phyloP scores from a whole-genome alignment of 2,888 invertebrate species.

The Helicoverpa assulta region DNA sequence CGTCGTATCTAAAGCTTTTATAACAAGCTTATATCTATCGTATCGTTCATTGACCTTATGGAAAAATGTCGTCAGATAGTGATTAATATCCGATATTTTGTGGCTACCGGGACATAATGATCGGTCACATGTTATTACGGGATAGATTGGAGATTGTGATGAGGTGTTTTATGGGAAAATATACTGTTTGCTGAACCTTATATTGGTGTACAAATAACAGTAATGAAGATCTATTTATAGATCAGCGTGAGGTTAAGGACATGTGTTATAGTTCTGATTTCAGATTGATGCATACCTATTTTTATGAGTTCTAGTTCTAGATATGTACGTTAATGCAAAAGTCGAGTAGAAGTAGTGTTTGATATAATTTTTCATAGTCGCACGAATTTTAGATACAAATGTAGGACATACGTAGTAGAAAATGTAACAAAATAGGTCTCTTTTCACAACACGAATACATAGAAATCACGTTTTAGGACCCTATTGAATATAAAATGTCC shows the following conservation, averaged over 20 bases:
- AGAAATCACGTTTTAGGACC: neutral
- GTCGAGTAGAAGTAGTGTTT: too few relatives aligned
- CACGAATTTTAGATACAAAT: neutral
- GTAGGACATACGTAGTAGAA: too few relatives aligned
- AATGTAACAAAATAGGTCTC: too few relatives aligned
- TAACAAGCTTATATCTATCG: neutral
- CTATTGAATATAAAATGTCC: neutral
- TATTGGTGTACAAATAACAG: neutral
- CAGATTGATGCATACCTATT: too few relatives aligned
- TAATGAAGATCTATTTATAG: neutral
- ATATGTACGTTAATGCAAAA: too few relatives aligned
- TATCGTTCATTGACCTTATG: neutral
- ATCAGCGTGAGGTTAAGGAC: too few relatives aligned
- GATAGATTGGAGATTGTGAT: slow-evolving; percentile 13
- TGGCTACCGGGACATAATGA: slow-evolving; percentile 2
- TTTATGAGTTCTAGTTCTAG: too few relatives aligned
- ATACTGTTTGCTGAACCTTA: neutral
- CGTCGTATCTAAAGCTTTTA: neutral
- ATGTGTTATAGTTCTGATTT: too few relatives aligned
- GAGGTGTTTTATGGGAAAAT: slow-evolving; percentile 14
- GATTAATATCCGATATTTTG: neutral
- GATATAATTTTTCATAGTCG: too few relatives aligned
- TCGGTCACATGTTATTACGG: neutral
- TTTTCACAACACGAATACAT: neutral
- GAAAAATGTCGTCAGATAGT: neutral